Evolutionary conservation across 2,797 vertebrate species (phyloP).

Genomic region (Pangasius mekongensis): DNA sequence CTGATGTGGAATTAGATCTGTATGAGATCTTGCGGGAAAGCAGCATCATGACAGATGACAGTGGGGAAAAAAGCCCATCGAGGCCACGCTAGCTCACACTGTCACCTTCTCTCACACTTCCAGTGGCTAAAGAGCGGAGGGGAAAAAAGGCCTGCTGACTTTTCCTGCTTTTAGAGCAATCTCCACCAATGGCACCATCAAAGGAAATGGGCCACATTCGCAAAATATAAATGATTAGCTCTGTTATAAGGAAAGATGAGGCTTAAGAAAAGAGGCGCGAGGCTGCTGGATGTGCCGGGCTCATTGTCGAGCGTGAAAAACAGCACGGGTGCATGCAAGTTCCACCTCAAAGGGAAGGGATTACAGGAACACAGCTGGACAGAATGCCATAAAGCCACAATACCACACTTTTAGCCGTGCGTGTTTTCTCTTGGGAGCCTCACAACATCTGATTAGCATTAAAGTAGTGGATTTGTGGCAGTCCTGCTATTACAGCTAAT

Average conservation of each 20-base stretch:
- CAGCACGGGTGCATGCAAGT: slow-evolving; percentile 44
- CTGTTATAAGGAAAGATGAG: slow-evolving; percentile 56
- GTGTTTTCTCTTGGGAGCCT: slow-evolving; percentile 29
- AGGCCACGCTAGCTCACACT: slow-evolving; percentile 45
- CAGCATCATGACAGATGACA: slow-evolving; percentile 8
- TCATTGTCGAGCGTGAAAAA: slow-evolving; percentile 63
- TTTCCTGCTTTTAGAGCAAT: slow-evolving; percentile 64
- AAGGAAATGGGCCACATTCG: slow-evolving; percentile 64
- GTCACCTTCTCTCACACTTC: slow-evolving; percentile 39
- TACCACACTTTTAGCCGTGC: slow-evolving; percentile 48
- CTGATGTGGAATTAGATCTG: slow-evolving; percentile 23
- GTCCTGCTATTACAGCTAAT: slow-evolving; percentile 38
- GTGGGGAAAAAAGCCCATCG: slow-evolving; percentile 14
- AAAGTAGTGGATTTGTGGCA: slow-evolving; percentile 62
- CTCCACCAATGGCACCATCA: slow-evolving; percentile 65
- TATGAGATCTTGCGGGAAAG: neutral
- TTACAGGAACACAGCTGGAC: slow-evolving; percentile 63
- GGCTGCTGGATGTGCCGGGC: slow-evolving; percentile 57
- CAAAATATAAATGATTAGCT: slow-evolving; percentile 63
- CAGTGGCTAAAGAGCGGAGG: neutral
- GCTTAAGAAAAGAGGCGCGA: slow-evolving; percentile 62
- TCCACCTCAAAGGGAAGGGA: slow-evolving; percentile 52
- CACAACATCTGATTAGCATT: slow-evolving; percentile 69
- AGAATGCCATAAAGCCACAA: slow-evolving; percentile 45
- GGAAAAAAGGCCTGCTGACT: slow-evolving; percentile 53